Percentiles rank a stretch among this genome's conserved stretches.
phyloP scores from a whole-genome alignment of 2,888 invertebrate genomes.

The Dryobota labecula region DNA sequence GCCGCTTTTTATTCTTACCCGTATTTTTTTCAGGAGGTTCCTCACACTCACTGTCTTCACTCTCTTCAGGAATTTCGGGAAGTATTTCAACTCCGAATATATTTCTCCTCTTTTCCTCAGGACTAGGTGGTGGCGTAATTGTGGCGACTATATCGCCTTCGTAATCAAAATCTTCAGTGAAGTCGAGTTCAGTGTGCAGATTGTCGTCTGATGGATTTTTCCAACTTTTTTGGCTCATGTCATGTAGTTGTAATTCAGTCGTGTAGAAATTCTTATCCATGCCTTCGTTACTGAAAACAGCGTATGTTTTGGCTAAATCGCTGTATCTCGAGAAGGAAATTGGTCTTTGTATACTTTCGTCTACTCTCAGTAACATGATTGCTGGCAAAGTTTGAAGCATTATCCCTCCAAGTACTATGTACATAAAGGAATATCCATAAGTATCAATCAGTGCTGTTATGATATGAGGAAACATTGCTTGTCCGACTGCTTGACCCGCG shows the following conservation, averaged over 20 bases:
- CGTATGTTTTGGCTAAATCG: conserved; percentile 83
- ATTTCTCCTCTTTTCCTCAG: conserved; percentile 86
- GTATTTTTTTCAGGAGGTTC: conserved; percentile 67
- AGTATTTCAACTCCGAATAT: conserved; percentile 88
- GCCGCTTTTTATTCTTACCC: conserved; percentile 78
- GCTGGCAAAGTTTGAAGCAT: conserved; percentile 85
- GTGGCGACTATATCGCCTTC: conserved; percentile 75
- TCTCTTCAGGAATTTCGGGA: conserved; percentile 90
- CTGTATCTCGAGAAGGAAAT: conserved; percentile 82
- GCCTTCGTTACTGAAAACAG: conserved; percentile 81
- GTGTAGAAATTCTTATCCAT: conserved; percentile 74
- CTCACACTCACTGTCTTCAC: conserved; percentile 81
- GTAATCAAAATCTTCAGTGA: conserved; percentile 65
- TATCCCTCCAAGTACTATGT: conserved; percentile 82
- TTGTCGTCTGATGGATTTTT: conserved; percentile 87
- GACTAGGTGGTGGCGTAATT: conserved; percentile 86
- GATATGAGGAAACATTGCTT: conserved; percentile 85
- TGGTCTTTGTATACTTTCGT: conserved; percentile 75
- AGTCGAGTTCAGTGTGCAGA: conserved; percentile 75
- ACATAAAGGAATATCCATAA: conserved; percentile 82
- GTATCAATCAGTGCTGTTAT: conserved; percentile 80
- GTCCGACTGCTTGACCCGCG: conserved; percentile 86
- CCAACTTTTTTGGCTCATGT: conserved; percentile 86
- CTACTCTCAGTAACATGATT: conserved; percentile 81
- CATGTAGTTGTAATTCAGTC: conserved; percentile 84